Evolutionary conservation across 1,140 invertebrate species (phyloP).

Genomic region (Trichonephila clavata): DNA sequence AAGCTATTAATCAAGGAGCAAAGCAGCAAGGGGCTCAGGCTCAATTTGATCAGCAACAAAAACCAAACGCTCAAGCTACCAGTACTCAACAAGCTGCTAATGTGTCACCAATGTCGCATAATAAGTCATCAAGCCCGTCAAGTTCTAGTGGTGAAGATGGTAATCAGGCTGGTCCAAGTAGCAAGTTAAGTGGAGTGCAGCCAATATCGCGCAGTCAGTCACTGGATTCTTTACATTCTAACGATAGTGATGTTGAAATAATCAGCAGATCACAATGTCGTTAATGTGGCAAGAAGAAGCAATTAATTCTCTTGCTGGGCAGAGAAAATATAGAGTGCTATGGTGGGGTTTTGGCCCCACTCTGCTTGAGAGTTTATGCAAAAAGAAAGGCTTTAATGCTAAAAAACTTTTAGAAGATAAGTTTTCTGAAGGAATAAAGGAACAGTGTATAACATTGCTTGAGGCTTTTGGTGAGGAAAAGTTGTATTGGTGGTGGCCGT

Average conservation of each 20-base stretch:
- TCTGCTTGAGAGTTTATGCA: too few species aligned
- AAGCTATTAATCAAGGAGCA: background rate
- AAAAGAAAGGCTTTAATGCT: too few species aligned
- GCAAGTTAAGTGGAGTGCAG: background rate
- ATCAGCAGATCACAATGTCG: background rate
- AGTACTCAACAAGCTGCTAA: background rate
- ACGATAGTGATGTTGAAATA: slow-evolving; percentile 10
- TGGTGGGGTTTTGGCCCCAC: too few species aligned
- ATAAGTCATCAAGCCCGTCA: background rate
- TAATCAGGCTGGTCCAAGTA: background rate
- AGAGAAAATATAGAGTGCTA: too few species aligned
- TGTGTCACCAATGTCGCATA: background rate
- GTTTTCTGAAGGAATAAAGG: too few species aligned
- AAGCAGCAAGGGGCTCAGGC: background rate
- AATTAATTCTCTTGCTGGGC: too few species aligned
- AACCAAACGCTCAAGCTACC: slow-evolving; percentile 31
- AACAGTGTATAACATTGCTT: too few species aligned
- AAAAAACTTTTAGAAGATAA: too few species aligned
- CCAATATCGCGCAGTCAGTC: background rate
- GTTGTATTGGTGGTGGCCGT: too few species aligned
- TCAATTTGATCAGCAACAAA: slow-evolving; percentile 33
- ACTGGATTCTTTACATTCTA: slow-evolving; percentile 12
- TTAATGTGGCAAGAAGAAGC: too few species aligned
- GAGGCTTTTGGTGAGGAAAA: too few species aligned
- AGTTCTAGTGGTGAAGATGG: background rate